These are phyloP conservation scores for Osmerus eperlanus DNA, from an alignment of 2,113 vertebrate genomes.

Conservation along the genomic window DNA sequence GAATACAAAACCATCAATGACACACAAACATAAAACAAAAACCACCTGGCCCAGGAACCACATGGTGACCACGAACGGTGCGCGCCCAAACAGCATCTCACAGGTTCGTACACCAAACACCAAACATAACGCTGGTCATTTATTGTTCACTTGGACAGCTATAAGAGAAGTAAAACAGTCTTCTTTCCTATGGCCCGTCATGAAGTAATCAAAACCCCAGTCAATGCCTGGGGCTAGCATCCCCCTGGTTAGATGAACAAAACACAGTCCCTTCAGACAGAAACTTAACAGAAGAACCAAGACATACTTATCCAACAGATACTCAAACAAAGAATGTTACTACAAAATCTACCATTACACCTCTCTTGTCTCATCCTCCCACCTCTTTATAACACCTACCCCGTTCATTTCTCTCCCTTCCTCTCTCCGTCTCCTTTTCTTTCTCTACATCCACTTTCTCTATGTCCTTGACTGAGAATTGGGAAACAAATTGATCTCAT, in stretches of 20 bases:
- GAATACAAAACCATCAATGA: too few species aligned
- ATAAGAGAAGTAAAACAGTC: too few species aligned
- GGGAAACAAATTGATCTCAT: conserved; percentile 1
- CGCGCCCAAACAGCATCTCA: too few species aligned
- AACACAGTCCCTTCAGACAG: background rate
- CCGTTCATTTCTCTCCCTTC: background rate
- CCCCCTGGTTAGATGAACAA: too few species aligned
- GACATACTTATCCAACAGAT: background rate
- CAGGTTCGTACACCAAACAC: too few species aligned
- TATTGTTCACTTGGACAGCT: too few species aligned
- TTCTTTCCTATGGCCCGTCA: too few species aligned
- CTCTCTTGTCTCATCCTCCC: background rate
- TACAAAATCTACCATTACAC: background rate
- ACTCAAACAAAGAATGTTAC: background rate
- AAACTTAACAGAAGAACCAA: background rate
- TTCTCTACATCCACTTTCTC: background rate
- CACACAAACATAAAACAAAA: too few species aligned
- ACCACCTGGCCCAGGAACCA: too few species aligned
- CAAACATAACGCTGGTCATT: too few species aligned
- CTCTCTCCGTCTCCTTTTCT: background rate
- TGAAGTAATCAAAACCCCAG: too few species aligned
- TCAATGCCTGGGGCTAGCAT: background rate
- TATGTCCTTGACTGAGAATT: background rate
- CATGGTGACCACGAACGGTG: too few species aligned
- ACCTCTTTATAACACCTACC: background rate